Percentiles rank a stretch among this genome's conserved stretches.
phyloP scores from a whole-genome alignment of 2,113 vertebrate genomes.

The Saccopteryx leptura region DNA sequence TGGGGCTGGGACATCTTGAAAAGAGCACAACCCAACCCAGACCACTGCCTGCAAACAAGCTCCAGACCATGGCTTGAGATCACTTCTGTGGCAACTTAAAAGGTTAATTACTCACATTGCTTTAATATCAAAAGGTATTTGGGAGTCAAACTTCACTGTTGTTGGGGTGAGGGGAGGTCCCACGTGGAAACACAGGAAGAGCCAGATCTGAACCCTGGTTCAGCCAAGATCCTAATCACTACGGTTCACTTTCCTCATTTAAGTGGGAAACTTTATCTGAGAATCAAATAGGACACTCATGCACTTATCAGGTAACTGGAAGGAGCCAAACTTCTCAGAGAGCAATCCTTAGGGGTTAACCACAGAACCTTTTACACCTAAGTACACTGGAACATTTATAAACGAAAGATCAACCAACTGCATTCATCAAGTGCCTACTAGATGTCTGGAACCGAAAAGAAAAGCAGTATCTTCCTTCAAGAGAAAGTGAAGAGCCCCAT shows the following conservation, averaged over 20 bases:
- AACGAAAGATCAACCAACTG: accelerated
- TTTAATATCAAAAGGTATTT: not conserved
- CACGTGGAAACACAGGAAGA: not conserved
- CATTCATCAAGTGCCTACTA: not conserved
- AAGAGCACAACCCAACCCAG: not conserved
- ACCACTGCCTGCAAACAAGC: not conserved
- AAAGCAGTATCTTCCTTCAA: not conserved
- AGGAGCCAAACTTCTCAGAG: not conserved
- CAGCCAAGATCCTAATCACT: not conserved
- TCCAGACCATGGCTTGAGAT: too few relatives aligned
- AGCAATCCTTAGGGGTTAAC: too few relatives aligned
- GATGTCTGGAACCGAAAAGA: not conserved
- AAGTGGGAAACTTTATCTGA: not conserved
- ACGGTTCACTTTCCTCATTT: not conserved
- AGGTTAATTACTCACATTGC: not conserved
- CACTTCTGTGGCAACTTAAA: not conserved
- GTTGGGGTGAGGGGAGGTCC: not conserved
- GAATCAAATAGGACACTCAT: not conserved
- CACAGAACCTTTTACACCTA: not conserved
- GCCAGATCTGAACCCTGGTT: not conserved
- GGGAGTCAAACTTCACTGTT: not conserved
- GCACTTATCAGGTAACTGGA: too few relatives aligned
- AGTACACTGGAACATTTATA: not conserved
- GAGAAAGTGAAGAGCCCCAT: not conserved
- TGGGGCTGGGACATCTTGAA: not conserved